These are phyloP conservation scores for Philonicus albiceps DNA, from an alignment of 2,888 invertebrate species.

Conservation along the genomic window DNA sequence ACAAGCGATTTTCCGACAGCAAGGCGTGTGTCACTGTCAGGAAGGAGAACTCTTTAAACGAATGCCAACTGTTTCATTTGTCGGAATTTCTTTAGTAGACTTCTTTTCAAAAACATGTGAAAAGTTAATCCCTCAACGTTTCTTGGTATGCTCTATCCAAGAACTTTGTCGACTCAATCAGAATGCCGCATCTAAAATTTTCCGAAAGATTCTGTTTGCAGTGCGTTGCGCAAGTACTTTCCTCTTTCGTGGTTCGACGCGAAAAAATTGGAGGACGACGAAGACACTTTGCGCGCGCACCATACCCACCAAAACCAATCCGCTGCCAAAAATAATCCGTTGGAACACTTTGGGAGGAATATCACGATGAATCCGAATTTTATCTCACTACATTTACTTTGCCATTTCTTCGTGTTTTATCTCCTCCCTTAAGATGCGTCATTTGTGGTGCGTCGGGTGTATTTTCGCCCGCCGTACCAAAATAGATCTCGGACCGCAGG, in stretches of 20 bases:
- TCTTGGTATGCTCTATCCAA: not conserved
- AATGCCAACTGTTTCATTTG: constrained; percentile 19
- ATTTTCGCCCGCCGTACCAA: not conserved
- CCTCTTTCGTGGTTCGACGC: not conserved
- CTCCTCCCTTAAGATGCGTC: constrained; percentile 1
- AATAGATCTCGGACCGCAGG: constrained; percentile 8
- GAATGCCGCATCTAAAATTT: constrained; percentile 1
- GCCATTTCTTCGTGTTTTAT: constrained; percentile 10
- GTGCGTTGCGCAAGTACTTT: not conserved
- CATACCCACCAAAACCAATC: not conserved
- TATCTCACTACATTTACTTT: not conserved
- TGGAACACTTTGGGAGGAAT: not conserved
- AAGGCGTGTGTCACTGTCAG: not conserved
- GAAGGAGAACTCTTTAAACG: constrained; percentile 33
- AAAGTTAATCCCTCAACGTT: not conserved
- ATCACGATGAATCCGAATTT: not conserved
- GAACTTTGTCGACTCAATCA: not conserved
- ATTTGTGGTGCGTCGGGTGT: not conserved
- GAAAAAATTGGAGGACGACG: not conserved
- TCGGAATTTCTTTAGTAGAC: not conserved
- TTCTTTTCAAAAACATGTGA: not conserved
- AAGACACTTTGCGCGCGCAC: not conserved
- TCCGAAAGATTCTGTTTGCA: not conserved
- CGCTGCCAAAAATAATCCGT: not conserved
- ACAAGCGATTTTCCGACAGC: constrained; percentile 13